These are phyloP conservation scores for Nysson spinosus DNA, from an alignment of 2,888 invertebrate genomes.

Conservation along the genomic window DNA sequence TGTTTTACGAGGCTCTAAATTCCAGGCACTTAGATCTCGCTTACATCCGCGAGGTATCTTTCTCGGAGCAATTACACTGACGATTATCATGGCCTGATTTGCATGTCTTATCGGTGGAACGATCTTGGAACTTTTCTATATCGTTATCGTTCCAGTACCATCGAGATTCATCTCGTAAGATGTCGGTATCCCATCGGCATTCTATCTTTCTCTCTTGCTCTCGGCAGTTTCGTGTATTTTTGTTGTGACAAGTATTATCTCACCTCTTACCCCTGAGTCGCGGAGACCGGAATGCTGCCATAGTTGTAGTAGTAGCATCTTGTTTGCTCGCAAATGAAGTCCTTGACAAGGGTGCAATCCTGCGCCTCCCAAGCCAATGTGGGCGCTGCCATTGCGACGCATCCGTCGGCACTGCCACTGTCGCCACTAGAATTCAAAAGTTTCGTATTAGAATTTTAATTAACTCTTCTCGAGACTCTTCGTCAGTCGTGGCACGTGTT, in stretches of 20 bases:
- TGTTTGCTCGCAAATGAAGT: conserved; percentile 94
- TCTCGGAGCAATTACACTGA: too few relatives aligned
- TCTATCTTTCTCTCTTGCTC: conserved; percentile 32
- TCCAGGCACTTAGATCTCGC: too few relatives aligned
- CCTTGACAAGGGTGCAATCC: conserved; percentile 89
- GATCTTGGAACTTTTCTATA: not conserved
- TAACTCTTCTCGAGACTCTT: conserved; percentile 8
- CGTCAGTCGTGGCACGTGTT: conserved; percentile 42
- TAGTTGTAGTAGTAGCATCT: conserved; percentile 95
- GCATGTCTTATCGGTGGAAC: conserved; percentile 36
- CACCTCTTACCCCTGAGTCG: conserved; percentile 96
- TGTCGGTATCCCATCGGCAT: conserved; percentile 5
- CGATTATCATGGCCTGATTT: conserved; percentile 3
- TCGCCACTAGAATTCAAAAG: conserved; percentile 76
- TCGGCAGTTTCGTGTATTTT: conserved; percentile 53
- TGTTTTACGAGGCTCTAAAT: too few relatives aligned
- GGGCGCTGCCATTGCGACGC: conserved; percentile 88
- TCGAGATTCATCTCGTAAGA: conserved; percentile 29
- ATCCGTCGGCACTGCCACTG: conserved; percentile 84
- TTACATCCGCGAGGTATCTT: too few relatives aligned
- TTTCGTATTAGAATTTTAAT: conserved; percentile 47
- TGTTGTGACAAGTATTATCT: conserved; percentile 76
- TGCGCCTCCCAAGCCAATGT: conserved; percentile 89
- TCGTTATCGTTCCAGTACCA: conserved; percentile 36
- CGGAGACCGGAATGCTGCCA: conserved; percentile 92